A percentile compares a stretch with the other conserved stretches of the same genome.
Conservation (phyloP, 2,888 invertebrate genomes). For the Parnassius smintheus region DNA sequence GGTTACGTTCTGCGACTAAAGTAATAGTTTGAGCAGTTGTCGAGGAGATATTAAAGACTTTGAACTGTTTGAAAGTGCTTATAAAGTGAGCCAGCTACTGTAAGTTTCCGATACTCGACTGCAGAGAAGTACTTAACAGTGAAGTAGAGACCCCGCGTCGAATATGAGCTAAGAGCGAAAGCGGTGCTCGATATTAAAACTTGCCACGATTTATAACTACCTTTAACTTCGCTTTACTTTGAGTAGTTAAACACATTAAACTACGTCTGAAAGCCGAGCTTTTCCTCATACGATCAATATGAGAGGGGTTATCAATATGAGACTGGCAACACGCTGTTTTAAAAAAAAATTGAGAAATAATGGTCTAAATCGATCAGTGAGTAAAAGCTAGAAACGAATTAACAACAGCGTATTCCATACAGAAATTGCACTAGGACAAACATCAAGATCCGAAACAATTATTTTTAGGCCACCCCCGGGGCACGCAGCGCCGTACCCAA, state of each 20-base stretch:
- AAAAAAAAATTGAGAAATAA: too few relatives aligned
- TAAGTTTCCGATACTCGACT: conserved; percentile 20
- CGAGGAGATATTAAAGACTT: conserved; percentile 14
- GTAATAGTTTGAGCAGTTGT: conserved; percentile 1
- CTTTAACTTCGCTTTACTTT: not conserved
- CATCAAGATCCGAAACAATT: too few relatives aligned
- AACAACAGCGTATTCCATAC: too few relatives aligned
- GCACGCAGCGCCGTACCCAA: too few relatives aligned
- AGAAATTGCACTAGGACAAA: too few relatives aligned
- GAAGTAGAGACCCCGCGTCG: conserved; percentile 4
- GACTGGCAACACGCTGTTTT: too few relatives aligned
- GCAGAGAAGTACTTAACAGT: conserved; percentile 5
- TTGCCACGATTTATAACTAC: conserved; percentile 2
- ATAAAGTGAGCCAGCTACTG: conserved; percentile 16
- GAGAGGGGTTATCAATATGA: too few relatives aligned
- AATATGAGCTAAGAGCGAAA: conserved; percentile 7
- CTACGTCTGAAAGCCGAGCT: too few relatives aligned
- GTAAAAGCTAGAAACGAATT: too few relatives aligned
- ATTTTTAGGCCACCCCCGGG: too few relatives aligned
- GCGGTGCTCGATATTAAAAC: conserved; percentile 16
- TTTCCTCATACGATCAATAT: too few relatives aligned
- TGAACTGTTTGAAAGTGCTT: conserved; percentile 17
- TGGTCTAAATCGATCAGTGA: too few relatives aligned
- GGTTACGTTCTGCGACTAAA: not conserved
- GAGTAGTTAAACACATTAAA: not conserved